Base-by-base conservation (phyloP, 2,888 invertebrate species). In the Baronia brevicornis region DNA sequence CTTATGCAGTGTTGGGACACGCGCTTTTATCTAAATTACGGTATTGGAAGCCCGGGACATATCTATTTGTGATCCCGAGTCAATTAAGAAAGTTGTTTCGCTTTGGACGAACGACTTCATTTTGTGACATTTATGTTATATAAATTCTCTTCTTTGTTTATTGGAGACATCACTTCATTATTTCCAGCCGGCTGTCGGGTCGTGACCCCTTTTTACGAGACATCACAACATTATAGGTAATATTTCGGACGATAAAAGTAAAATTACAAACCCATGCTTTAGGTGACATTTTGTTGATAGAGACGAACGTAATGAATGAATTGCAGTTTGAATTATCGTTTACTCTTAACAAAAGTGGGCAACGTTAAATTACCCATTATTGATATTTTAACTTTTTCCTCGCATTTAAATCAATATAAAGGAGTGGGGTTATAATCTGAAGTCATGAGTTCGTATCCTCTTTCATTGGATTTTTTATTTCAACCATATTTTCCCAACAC, bases 21-120 rank as follows among this genome's bases (percentile, higher is more conserved):
- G 61, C 63, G 54, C 51, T 57, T 56, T 79, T 78, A 82, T 79
- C 82, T 80, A 73, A 79, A 80, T 75, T 63, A 73, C 71, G 54
- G 58, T 61, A 62, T 73, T 78, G 77, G 79, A 66, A 77, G 79
- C 78, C 60, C 59, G 57, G 44, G 52, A 63, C 59, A 60, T 67
- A 65, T 73, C 72, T 68, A 63, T 64, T 53, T 43, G 43, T 50
- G 51, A 47, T 49, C 53, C 51, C 44, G 50, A 56, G 62, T 65
- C 68, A 67, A 73, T 74, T 72, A 71, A 60, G 63, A 60, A 55
- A 55, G 56, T 54, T 52, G 36, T 37, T 41, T 45, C 33, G 40
- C 36, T 45, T 36, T 33, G 36, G 19, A 43, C 33, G 38, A 38
- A 51, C 40, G 30, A 39, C 48, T 49, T 48, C 41, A 48, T 51